Percentiles rank a stretch among this genome's conserved stretches.
phyloP scores from a whole-genome alignment of 2,888 invertebrate species.

The Tridacna gigas region DNA sequence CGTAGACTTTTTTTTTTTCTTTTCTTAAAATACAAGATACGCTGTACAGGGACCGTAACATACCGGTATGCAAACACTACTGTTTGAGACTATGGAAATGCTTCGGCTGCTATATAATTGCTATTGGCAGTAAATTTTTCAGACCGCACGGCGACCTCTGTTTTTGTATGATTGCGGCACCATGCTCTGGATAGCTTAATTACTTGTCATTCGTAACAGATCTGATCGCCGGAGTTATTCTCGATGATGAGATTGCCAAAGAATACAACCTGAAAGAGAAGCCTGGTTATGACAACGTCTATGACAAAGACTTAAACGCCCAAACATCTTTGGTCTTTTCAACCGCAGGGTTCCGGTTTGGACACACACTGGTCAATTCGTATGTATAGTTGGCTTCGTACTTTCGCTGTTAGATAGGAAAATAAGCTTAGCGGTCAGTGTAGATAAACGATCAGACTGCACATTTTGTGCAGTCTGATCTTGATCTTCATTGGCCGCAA shows the following conservation, averaged over 20 bases:
- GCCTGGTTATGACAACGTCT: constrained; percentile 88
- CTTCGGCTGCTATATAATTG: no score
- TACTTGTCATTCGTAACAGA: background rate
- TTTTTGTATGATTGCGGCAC: background rate
- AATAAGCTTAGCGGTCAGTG: no score
- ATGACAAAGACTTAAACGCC: constrained; percentile 71
- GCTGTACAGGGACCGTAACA: no score
- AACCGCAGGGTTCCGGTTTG: constrained; percentile 80
- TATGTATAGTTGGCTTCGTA: background rate
- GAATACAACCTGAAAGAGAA: constrained; percentile 93
- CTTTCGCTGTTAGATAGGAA: no score
- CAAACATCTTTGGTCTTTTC: constrained; percentile 77
- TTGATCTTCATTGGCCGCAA: no score
- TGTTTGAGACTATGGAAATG: no score
- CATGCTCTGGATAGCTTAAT: no score
- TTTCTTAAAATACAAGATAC: no score
- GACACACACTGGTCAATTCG: constrained; percentile 69
- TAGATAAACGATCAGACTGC: no score
- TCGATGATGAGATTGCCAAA: constrained; percentile 95
- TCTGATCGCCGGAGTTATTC: constrained; percentile 88
- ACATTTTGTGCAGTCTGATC: no score
- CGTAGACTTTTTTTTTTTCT: no score
- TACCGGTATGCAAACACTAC: no score
- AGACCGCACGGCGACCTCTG: background rate
- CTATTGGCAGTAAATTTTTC: background rate